Evolutionary conservation across 2,113 vertebrate species (phyloP).

Genomic region (Crotalus horridus): DNA sequence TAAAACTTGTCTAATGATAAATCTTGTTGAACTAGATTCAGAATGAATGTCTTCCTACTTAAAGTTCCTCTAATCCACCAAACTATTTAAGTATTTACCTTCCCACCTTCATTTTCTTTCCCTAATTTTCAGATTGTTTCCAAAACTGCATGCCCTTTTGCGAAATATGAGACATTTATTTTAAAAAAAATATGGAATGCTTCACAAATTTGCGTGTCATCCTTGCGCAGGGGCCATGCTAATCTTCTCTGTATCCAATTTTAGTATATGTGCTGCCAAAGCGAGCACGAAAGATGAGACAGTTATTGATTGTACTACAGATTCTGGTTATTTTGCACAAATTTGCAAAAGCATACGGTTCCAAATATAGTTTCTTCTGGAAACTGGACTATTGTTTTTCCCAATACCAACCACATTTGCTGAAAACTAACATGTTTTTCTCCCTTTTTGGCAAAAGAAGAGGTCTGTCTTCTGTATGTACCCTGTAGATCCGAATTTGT

Average conservation of each 20-base stretch:
- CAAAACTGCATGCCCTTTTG: fast-evolving
- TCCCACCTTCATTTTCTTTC: too few relatives aligned
- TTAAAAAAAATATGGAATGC: too few relatives aligned
- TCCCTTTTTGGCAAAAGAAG: conserved; percentile 64
- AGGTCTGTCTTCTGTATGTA: conserved; percentile 94
- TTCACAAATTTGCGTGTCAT: too few relatives aligned
- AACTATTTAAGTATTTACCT: too few relatives aligned
- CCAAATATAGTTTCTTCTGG: background rate
- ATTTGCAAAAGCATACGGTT: background rate
- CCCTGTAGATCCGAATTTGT: conserved; percentile 99
- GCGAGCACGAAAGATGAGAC: background rate
- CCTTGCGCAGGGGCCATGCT: too few relatives aligned
- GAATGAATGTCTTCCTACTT: background rate
- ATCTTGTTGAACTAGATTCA: background rate
- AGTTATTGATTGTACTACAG: background rate
- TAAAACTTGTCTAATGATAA: too few relatives aligned
- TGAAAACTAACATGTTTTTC: background rate
- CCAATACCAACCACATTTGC: background rate
- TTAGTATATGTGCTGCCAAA: too few relatives aligned
- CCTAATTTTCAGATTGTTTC: background rate
- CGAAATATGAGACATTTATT: background rate
- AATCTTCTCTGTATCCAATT: too few relatives aligned
- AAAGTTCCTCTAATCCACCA: background rate
- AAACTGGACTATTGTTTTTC: background rate
- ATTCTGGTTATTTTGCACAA: fast-evolving